Percentiles rank a stretch among this genome's conserved stretches.
phyloP scores from a whole-genome alignment of 2,888 invertebrate species.

The Ophion obscuratus region DNA sequence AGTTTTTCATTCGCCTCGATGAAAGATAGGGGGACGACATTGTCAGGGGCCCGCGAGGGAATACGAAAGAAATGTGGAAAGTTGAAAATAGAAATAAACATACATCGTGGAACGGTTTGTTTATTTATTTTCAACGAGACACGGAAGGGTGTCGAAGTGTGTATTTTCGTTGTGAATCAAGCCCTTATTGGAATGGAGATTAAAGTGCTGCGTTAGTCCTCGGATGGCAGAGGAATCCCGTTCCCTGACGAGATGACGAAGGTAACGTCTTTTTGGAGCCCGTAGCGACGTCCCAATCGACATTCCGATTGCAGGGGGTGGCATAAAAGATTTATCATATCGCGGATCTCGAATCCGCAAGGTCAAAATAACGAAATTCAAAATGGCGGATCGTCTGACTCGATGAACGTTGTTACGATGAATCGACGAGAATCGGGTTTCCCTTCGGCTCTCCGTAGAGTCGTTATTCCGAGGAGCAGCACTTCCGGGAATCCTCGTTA shows the following conservation, averaged over 20 bases:
- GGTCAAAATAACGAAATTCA: slow-evolving; percentile 20
- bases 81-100: too few relatives aligned
- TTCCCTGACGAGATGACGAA: slow-evolving; percentile 4
- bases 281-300: not conserved
- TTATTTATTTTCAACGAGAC: too few relatives aligned
- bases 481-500: not conserved
- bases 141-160: too few relatives aligned
- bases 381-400: not conserved
- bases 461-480: not conserved
- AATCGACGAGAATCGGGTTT: slow-evolving; percentile 2
- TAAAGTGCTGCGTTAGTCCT: not conserved
- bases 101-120: too few relatives aligned
- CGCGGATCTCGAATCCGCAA: slow-evolving; percentile 3
- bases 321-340: slow-evolving; percentile 5
- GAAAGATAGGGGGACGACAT: not conserved
- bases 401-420: not conserved
- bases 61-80: too few relatives aligned
- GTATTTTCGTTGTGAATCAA: not conserved
- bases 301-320: not conserved
- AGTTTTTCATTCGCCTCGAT: not conserved
- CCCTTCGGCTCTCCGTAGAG: not conserved
- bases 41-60: too few relatives aligned
- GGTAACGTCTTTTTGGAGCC: not conserved
- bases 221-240: not conserved
- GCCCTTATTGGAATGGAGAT: not conserved